Percentiles rank a stretch among this genome's conserved stretches.
Evolutionary conservation across 2,797 vertebrate genomes (phyloP).

Genomic region (Manis crassicaudata): DNA sequence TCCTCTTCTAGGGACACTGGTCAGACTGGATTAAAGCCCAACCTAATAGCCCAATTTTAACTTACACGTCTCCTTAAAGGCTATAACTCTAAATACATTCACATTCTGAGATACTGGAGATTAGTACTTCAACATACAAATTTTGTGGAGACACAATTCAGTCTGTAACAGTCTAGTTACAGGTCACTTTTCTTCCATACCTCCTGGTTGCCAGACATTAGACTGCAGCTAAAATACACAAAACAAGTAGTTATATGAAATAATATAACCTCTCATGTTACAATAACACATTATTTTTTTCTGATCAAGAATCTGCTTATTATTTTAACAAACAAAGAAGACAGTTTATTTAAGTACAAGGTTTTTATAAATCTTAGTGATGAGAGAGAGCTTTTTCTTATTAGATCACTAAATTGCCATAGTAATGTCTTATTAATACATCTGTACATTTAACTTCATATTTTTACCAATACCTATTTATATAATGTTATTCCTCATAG

Average conservation of each 20-base stretch:
- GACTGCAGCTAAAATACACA: background rate
- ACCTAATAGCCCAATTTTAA: background rate
- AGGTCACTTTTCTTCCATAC: background rate
- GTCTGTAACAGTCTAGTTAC: background rate
- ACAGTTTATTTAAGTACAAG: background rate
- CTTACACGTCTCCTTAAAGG: background rate
- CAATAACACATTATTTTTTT: background rate
- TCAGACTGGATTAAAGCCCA: background rate
- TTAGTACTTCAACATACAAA: background rate
- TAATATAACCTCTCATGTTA: background rate
- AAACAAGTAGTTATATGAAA: background rate
- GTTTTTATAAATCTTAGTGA: conserved; percentile 8
- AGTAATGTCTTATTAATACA: background rate
- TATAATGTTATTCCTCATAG: background rate
- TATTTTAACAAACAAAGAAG: conserved; percentile 28
- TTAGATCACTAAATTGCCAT: background rate
- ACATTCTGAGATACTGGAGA: background rate
- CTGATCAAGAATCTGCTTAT: background rate
- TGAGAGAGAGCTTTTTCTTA: background rate
- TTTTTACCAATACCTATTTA: background rate
- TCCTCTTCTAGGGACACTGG: background rate
- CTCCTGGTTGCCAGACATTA: background rate
- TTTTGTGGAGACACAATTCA: background rate
- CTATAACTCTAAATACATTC: background rate
- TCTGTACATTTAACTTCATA: conserved; percentile 13